phyloP scores from a whole-genome alignment of 2,888 invertebrate genomes.

The Acanthacorydalis orientalis region DNA sequence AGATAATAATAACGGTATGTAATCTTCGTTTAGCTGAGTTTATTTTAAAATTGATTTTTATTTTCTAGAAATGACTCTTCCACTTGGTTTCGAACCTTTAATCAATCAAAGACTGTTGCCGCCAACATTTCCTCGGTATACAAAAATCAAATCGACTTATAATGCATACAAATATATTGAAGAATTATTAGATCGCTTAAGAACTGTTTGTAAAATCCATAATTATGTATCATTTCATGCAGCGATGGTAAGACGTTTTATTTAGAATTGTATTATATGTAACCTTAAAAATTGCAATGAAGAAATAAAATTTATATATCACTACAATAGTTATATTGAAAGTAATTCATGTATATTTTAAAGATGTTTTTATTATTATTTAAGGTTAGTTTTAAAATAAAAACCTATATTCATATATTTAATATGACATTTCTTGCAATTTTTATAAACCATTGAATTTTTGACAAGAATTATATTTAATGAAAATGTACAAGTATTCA shows the following conservation, averaged over 20 bases:
- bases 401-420: too few relatives aligned
- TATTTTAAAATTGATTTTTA: neutral
- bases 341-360: neutral
- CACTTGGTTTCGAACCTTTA: conserved; percentile 92
- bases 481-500: neutral
- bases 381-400: too few relatives aligned
- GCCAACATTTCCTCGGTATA: conserved; percentile 96
- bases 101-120: conserved; percentile 90
- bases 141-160: conserved; percentile 66
- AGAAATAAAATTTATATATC: neutral
- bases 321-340: neutral
- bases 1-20: neutral
- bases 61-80: conserved; percentile 28
- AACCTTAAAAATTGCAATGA: neutral
- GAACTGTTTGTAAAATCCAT: conserved; percentile 67
- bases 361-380: neutral
- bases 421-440: too few relatives aligned
- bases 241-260: conserved; percentile 44
- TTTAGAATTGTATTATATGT: neutral
- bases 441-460: too few relatives aligned
- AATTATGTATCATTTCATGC: conserved; percentile 63
- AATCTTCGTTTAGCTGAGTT: neutral
- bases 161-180: conserved; percentile 71
- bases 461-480: neutral
- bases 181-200: conserved; percentile 63